Conservation (phyloP, 2,888 invertebrate species). For the Urechis unicinctus region DNA sequence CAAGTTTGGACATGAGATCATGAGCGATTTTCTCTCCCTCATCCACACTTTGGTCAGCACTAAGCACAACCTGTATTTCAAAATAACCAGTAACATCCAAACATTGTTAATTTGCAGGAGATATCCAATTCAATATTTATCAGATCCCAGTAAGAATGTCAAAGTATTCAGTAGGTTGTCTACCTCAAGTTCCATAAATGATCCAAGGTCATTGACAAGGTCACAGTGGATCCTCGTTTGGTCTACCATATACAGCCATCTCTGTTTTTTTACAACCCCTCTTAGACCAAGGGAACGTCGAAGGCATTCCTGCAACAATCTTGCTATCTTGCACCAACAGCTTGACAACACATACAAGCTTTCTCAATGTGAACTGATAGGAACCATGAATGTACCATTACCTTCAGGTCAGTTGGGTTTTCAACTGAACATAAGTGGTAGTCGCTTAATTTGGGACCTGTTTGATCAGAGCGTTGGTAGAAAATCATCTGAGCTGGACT, state of each 20-base stretch:
- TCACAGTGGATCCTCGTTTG: constrained; percentile 87
- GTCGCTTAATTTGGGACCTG: constrained; percentile 73
- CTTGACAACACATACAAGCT: too few species aligned
- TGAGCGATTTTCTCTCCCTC: constrained; percentile 68
- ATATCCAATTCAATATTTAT: too few species aligned
- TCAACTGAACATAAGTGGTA: constrained; percentile 60
- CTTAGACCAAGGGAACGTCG: constrained; percentile 62
- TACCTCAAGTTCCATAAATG: constrained; percentile 82
- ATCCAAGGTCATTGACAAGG: constrained; percentile 69
- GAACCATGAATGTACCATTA: too few species aligned
- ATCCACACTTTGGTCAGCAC: constrained; percentile 61
- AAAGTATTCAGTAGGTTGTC: constrained; percentile 1
- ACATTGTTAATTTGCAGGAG: too few species aligned
- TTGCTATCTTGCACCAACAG: too few species aligned
- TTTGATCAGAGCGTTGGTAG: constrained; percentile 70
- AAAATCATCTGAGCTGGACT: constrained; percentile 61
- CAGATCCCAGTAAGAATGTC: too few species aligned
- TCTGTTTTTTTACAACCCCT: constrained; percentile 70
- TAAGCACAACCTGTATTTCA: constrained; percentile 59
- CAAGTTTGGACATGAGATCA: constrained; percentile 63
- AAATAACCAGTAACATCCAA: not conserved
- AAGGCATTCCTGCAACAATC: constrained; percentile 52
- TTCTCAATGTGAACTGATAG: too few species aligned
- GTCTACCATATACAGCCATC: constrained; percentile 70
- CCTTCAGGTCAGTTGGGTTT: constrained; percentile 54